Conservation (phyloP, 2,113 vertebrate species). For the Tenrec ecaudatus region DNA sequence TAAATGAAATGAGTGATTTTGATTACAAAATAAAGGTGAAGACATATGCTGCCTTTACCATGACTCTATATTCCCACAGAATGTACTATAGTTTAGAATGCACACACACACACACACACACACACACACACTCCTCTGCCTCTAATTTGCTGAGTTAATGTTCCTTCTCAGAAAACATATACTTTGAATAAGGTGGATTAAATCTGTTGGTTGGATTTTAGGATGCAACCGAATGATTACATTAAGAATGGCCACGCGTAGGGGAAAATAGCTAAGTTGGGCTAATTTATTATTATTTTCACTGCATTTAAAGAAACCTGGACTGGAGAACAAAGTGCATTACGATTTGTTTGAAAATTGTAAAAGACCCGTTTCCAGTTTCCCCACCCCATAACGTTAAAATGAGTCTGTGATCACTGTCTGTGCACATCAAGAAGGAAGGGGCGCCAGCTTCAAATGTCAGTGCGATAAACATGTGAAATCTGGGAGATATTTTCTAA, state of each 20-base stretch:
- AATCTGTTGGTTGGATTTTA: conserved; percentile 80
- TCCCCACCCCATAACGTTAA: conserved; percentile 87
- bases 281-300: conserved; percentile 85
- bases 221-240: conserved; percentile 80
- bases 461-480: conserved; percentile 89
- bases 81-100: conserved; percentile 35
- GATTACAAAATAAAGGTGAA: conserved; percentile 58
- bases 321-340: conserved; percentile 87
- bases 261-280: conserved; percentile 77
- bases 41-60: conserved; percentile 41
- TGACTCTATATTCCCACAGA: conserved; percentile 39
- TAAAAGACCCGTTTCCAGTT: conserved; percentile 90
- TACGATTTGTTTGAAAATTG: conserved; percentile 90
- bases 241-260: conserved; percentile 85
- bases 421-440: conserved; percentile 85
- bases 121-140: conserved; percentile 5
- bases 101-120: neutral
- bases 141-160: conserved; percentile 73
- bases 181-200: conserved; percentile 82
- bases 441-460: conserved; percentile 88
- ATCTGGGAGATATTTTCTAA: conserved; percentile 92
- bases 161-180: conserved; percentile 76
- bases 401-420: conserved; percentile 82
- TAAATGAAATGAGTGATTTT: conserved; percentile 71
- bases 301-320: conserved; percentile 86